Base-by-base conservation (phyloP, 2,797 vertebrate genomes). In the Scyliorhinus canicula region DNA sequence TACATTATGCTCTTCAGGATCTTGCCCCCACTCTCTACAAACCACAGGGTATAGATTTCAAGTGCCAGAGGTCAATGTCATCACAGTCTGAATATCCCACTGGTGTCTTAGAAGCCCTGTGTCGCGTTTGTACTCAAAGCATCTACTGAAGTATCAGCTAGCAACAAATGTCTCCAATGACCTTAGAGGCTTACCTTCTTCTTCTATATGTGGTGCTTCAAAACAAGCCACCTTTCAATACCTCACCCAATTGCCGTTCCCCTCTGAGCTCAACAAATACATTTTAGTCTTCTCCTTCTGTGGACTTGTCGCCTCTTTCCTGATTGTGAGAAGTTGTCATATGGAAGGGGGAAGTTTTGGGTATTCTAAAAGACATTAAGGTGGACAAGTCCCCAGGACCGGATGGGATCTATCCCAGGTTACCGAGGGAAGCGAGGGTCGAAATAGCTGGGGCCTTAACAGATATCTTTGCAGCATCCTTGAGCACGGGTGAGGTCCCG, bases 1-100 rank as follows among this genome's bases (percentile, higher is more conserved):
- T 67, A 93, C 24, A 50, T 69, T 93, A 47, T 93, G 44, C 91
- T 50, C 40, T 69, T 69, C 44, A 93, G 63, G 91, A 93, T 50
- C 91, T 93, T 82, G 19, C 40, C 21, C 40, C 19, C 77, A 82
- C 19, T 21, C 16, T 6, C 40, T 24, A 24, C 19, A 44, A 44
- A 5, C 40, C 35, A 77, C 35, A 14, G n/a, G 35, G 35, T 21
- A 82, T 24, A 21, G n/a, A 19, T 40, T 21, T 82, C 77, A 44
- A 82, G 40, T 77, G 71, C 71, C 40, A n/a, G 9, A 14, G 35
- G 12, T 82, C 77, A 24, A 82, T 82, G 1, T 44, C 77, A 82
- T 82, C 40, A 21, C 77, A 47, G 19, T 19, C 77, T 44, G 14
- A 82, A 44, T 24, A 82, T 82, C 40, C 77, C 74, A 44, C n/a